phyloP scores from a whole-genome alignment of 2,888 invertebrate species.

The Tipula lateralis region DNA sequence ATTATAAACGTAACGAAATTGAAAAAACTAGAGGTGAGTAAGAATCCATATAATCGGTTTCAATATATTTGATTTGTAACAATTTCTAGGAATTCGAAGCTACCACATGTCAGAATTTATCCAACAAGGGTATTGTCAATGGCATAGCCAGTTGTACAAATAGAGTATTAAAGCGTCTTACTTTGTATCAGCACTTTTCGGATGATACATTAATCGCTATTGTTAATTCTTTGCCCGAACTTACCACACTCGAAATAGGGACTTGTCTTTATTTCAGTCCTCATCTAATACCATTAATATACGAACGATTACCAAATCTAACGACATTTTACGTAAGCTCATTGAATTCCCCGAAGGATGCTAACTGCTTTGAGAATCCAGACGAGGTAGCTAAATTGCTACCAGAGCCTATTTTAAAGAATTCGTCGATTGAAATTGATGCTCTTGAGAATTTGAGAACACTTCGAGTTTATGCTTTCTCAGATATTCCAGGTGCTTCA shows the following conservation, averaged over 20 bases:
- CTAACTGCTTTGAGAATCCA: neutral
- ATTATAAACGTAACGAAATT: neutral
- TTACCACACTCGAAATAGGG: neutral
- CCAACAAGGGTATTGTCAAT: neutral
- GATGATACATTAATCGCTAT: slow-evolving; percentile 21
- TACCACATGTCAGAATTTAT: neutral
- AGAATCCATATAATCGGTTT: no score
- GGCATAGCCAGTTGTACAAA: neutral
- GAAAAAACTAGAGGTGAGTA: neutral
- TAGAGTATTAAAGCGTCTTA: neutral
- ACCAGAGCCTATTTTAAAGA: neutral
- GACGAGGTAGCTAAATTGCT: neutral
- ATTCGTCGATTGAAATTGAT: neutral
- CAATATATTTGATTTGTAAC: neutral
- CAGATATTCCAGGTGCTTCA: neutral
- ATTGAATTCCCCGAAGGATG: neutral
- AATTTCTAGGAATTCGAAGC: neutral
- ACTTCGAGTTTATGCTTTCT: neutral
- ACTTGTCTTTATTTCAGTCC: slow-evolving; percentile 4
- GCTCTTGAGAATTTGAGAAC: neutral
- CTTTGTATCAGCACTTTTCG: neutral
- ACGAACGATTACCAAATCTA: neutral
- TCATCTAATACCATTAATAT: neutral
- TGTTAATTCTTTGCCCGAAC: neutral
- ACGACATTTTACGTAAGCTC: neutral